These are phyloP conservation scores for Tragelaphus imberbis DNA, from an alignment of 2,113 vertebrate species.

Conservation along the genomic window DNA sequence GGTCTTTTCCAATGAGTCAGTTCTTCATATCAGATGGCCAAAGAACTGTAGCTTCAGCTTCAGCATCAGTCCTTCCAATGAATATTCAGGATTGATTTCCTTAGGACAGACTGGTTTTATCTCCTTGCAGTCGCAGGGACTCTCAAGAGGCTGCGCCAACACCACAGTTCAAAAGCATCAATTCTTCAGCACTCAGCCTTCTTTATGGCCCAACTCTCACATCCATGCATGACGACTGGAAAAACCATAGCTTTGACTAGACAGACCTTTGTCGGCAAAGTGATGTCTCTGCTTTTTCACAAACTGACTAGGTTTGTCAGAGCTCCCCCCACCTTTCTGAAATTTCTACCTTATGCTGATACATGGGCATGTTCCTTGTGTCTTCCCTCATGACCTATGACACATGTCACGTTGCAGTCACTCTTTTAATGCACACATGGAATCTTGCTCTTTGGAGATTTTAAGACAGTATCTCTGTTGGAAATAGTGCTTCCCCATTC, in stretches of 20 bases:
- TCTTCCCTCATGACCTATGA: neutral
- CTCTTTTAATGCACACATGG: neutral
- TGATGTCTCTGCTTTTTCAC: neutral
- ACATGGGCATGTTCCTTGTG: neutral
- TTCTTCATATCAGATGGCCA: neutral
- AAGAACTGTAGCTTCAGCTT: neutral
- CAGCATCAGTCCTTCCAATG: neutral
- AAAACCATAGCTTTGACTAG: neutral
- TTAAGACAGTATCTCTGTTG: neutral
- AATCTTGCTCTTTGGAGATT: neutral
- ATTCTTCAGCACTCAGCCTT: neutral
- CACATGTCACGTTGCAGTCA: neutral
- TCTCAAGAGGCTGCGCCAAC: neutral
- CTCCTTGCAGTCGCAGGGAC: neutral
- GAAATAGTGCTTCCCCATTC: neutral
- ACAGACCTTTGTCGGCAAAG: neutral
- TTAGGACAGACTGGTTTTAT: neutral
- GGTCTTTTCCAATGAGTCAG: neutral
- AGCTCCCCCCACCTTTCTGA: neutral
- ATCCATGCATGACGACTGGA: neutral
- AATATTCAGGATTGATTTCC: neutral
- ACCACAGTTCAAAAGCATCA: neutral
- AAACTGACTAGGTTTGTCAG: neutral
- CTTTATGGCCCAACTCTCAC: neutral
- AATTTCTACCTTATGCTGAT: neutral